Evolutionary conservation across 2,888 invertebrate genomes (phyloP), one percentile per base, ranked within the genome.

Genomic region (Augiades crinisus): DNA sequence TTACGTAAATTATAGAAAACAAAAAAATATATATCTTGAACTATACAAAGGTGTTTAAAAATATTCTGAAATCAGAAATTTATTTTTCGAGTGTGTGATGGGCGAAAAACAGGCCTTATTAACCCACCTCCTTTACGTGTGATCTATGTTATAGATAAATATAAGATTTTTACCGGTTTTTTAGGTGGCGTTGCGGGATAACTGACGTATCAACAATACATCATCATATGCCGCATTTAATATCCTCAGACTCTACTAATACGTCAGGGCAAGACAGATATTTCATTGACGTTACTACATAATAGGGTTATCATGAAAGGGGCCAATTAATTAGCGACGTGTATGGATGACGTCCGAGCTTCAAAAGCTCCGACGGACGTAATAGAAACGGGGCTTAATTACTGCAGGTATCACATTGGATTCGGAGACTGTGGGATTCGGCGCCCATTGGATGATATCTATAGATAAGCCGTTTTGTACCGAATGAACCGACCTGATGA

Each of bases 241-340:
- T 41, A 41, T 16, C n/a, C 30, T 6, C 5, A 5, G 10, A 16
- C 13, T 27, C n/a, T 17, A 41, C 16, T 30, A 41, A 30, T 27
- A 16, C 27, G 24, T 27, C 27, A n/a, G 4, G 16, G 13, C 14
- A 30, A 27, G 14, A 22, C 16, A 14, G 41, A 41, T 27, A 41
- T 41, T 41, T 30, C 6, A 16, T 41, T 41, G 27, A 30, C 13
- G 38, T 21, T 21, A 16, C 17, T 21, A 16, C 17, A 19, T 13
- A 38, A 47, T 37, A 31, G 13, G 22, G 22, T 14, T n/a, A 55
- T 59, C 56, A 59, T 57, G 54, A 53, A 58, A 57, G 62, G 57
- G 31, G 14, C 53, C 54, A 61, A 62, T 62, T 61, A 57, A 58
- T 60, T 61, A 58, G 57, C 55, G 58, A 58, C 43, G 58, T 54